Percentiles rank a stretch among this genome's conserved stretches.
Evolutionary conservation across 2,888 invertebrate genomes (phyloP).

Genomic region (Harpalus rubripes): DNA sequence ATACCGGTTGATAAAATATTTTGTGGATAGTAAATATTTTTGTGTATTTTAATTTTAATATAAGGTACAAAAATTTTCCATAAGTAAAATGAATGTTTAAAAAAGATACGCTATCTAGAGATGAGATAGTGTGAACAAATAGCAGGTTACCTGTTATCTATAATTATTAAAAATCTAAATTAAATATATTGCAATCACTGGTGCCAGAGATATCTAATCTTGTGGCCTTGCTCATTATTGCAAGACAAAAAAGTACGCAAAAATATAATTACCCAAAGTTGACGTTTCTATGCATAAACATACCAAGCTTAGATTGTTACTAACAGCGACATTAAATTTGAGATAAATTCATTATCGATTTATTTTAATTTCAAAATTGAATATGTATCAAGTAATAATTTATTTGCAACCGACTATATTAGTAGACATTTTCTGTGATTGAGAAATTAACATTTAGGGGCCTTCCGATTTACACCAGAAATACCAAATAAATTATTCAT

Average conservation of each 20-base stretch:
- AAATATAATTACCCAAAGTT: constrained; percentile 54
- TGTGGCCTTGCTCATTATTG: constrained; percentile 62
- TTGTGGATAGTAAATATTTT: constrained; percentile 32
- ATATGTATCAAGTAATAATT: constrained; percentile 8
- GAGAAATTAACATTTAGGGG: neutral
- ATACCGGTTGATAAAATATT: constrained; percentile 16
- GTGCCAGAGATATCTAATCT: constrained; percentile 61
- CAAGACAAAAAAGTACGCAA: constrained; percentile 61
- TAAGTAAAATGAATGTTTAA: constrained; percentile 53
- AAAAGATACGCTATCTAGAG: constrained; percentile 55
- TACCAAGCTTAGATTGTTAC: constrained; percentile 38
- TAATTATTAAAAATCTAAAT: constrained; percentile 65
- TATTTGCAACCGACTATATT: too few relatives aligned
- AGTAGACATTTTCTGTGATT: neutral
- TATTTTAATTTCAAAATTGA: constrained; percentile 23
- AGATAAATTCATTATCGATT: constrained; percentile 38
- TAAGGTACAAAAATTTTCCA: constrained; percentile 63
- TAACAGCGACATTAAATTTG: constrained; percentile 27
- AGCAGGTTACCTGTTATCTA: constrained; percentile 54
- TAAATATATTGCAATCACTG: constrained; percentile 65
- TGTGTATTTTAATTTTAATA: constrained; percentile 53
- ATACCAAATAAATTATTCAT: too few relatives aligned
- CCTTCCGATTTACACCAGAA: too few relatives aligned
- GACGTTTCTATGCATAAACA: constrained; percentile 39
- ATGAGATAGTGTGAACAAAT: constrained; percentile 57